Conservation (phyloP, 2,888 invertebrate species). For the Brachypterus glaber region DNA sequence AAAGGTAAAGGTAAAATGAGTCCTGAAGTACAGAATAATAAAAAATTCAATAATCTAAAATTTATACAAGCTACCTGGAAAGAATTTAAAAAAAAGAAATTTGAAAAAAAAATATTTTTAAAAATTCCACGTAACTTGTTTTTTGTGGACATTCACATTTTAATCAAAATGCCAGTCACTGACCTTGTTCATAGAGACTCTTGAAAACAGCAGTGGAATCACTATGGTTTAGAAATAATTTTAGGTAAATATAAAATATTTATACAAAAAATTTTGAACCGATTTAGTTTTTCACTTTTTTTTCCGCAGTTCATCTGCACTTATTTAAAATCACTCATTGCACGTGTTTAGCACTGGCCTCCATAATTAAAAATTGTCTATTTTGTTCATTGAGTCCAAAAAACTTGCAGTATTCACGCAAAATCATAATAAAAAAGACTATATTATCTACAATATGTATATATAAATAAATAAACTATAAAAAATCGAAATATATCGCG, state of each 20-base stretch:
- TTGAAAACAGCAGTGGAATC: neutral
- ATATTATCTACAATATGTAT: conserved; percentile 41
- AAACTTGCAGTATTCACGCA: conserved; percentile 18
- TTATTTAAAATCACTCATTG: conserved; percentile 32
- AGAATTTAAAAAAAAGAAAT: conserved; percentile 11
- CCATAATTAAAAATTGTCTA: conserved; percentile 26
- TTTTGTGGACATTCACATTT: conserved; percentile 22
- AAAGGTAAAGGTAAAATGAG: too few relatives aligned
- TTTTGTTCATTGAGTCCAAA: conserved; percentile 26
- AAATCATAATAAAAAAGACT: conserved; percentile 26
- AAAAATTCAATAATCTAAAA: conserved; percentile 16
- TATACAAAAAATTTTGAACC: conserved; percentile 31
- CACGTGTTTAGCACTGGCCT: conserved; percentile 42
- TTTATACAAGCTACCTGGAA: conserved; percentile 25
- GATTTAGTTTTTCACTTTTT: conserved; percentile 26
- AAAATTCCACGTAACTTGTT: conserved; percentile 24
- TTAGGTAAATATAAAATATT: conserved; percentile 23
- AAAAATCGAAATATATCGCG: conserved; percentile 34
- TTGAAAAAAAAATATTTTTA: conserved; percentile 9
- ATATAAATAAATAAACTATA: conserved; percentile 44
- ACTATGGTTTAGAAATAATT: conserved; percentile 4
- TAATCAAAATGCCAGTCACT: conserved; percentile 30
- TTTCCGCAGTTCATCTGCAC: conserved; percentile 24
- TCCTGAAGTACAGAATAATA: too few relatives aligned
- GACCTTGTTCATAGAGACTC: conserved; percentile 24